These are phyloP conservation scores for Nycticryphes semicollaris DNA, from an alignment of 2,113 vertebrate species.

Conservation along the genomic window DNA sequence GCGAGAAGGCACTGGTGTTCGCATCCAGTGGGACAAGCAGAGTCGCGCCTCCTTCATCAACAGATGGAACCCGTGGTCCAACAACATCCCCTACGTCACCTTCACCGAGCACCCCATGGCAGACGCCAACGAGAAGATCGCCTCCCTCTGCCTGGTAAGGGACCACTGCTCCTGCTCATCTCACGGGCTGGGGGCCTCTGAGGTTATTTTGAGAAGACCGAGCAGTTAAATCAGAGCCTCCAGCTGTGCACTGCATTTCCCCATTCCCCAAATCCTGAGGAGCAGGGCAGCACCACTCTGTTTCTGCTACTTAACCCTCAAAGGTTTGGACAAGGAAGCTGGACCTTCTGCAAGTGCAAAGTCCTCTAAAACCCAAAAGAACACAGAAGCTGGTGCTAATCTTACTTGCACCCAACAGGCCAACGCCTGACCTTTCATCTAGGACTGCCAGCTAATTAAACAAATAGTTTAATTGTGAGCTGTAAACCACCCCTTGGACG, in stretches of 20 bases:
- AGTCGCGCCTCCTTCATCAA: constrained; percentile 88
- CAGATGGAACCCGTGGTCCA: constrained; percentile 97
- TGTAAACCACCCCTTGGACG: neutral
- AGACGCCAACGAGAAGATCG: constrained; percentile 86
- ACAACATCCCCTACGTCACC: constrained; percentile 89
- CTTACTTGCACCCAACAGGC: neutral
- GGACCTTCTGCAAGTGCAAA: rapidly evolving
- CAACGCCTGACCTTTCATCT: neutral
- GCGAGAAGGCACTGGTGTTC: constrained; percentile 87
- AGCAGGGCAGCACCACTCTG: neutral
- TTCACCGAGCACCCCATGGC: constrained; percentile 94
- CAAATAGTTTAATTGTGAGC: neutral
- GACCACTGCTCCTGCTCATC: neutral
- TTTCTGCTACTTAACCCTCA: neutral
- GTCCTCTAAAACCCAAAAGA: neutral
- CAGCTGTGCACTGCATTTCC: neutral
- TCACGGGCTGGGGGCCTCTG: rapidly evolving
- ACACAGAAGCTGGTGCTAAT: neutral
- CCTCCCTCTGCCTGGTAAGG: constrained; percentile 89
- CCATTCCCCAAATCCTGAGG: neutral
- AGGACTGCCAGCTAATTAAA: neutral
- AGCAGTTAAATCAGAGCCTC: neutral
- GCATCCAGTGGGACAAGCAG: constrained; percentile 94
- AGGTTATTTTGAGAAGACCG: neutral
- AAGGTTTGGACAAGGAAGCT: neutral